Evolutionary conservation across 92 coral and sea anemone species (phyloP), one percentile per base, ranked within the genome.

Genomic region (Palythoa caribaeorum): DNA sequence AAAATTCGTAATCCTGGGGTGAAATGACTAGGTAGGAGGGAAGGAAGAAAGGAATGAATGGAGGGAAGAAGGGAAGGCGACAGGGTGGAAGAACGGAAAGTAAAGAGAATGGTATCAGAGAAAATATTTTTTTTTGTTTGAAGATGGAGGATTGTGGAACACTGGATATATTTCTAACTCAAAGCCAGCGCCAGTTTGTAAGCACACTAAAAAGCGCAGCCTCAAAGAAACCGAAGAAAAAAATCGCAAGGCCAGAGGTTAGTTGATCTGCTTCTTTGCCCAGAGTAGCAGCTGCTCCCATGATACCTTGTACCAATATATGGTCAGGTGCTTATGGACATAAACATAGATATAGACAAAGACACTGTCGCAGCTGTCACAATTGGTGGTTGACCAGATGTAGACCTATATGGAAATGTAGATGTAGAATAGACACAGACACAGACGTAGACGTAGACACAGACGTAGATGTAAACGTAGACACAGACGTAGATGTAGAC

Each of bases 141-240:
- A 73, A 95, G 98, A 93, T 95, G 93, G 99, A 96, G 77, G 94
- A 94, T 38, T 92, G 88, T 19, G 99, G 99, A 1, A 93, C 99
- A 5, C 79, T 93, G 87, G 96, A 94, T 35, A 90, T 96, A 9
- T 94, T 92, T 44, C 92, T 96, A 20, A 93, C 99, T 9, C 92
- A 91, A 50, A 94, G 83, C 57, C 99, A 96, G 88, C 88, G 98
- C 21, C 92, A 96, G 83, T 96, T 98, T 98, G 90, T 96, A 93
- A 95, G 94, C 86, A 93, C 99, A 15, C 86, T 96, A 47, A 96
- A 95, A 84, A 96, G 93, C 38, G 99, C 99, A 9, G 94, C 99
- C 16, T 84, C 96, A 1, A 95, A 92, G 72, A 96, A 96, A 76
- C 99, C 99, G 12, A 93, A 89, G 62, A 94, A 94, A 70, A 94